phyloP scores from a whole-genome alignment of 1,140 invertebrate genomes.

The Heliothis subflexa region DNA sequence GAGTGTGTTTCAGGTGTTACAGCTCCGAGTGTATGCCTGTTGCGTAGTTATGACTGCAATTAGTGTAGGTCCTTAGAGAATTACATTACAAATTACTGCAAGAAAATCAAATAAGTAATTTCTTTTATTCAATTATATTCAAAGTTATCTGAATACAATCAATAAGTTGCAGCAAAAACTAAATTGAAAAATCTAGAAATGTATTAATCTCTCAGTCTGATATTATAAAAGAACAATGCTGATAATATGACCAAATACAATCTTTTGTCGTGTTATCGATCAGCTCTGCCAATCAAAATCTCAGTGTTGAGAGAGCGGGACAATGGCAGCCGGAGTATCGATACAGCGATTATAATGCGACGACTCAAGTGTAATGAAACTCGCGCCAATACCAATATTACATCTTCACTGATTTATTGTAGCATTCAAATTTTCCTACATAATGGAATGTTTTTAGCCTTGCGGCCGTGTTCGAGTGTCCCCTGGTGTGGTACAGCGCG shows the following conservation, averaged over 20 bases:
- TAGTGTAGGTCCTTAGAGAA: too few relatives aligned
- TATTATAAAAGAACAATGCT: slow-evolving; percentile 8
- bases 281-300: not conserved
- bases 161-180: too few relatives aligned
- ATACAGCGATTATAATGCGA: not conserved
- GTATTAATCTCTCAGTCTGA: slow-evolving; percentile 3
- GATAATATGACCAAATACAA: not conserved
- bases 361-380: not conserved
- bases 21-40: not conserved
- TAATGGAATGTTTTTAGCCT: slow-evolving; percentile 45
- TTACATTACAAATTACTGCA: too few relatives aligned
- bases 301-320: not conserved
- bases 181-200: not conserved
- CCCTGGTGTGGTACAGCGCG: slow-evolving; percentile 61
- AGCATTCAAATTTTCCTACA: too few relatives aligned
- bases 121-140: too few relatives aligned
- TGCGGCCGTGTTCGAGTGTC: slow-evolving; percentile 61
- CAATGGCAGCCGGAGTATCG: not conserved
- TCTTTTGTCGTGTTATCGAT: slow-evolving; percentile 10
- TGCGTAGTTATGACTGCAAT: too few relatives aligned
- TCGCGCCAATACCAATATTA: not conserved
- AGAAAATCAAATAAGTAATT: too few relatives aligned
- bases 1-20: slow-evolving; percentile 31
- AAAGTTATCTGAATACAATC: too few relatives aligned
- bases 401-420: too few relatives aligned